These are phyloP conservation scores for Zaprionus vittiger DNA, from an alignment of 1,140 invertebrate species.

Conservation along the genomic window DNA sequence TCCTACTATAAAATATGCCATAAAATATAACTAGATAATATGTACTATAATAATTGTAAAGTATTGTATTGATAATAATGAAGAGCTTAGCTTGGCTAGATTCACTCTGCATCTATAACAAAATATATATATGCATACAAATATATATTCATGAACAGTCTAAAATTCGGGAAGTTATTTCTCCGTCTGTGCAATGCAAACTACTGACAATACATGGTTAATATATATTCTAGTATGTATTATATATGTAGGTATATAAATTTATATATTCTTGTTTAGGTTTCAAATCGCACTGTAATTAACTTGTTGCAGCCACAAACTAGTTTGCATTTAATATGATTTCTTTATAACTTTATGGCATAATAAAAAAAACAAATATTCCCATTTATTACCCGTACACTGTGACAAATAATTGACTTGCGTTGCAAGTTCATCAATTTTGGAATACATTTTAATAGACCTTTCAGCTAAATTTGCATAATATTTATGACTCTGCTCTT, in stretches of 20 bases:
- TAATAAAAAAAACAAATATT: too few species aligned
- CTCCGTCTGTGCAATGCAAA: too few species aligned
- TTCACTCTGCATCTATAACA: too few species aligned
- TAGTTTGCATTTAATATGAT: not conserved
- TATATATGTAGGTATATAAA: too few species aligned
- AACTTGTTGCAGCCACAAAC: not conserved
- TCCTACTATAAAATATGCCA: not conserved
- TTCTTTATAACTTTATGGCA: not conserved
- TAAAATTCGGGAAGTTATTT: too few species aligned
- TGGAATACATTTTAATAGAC: not conserved
- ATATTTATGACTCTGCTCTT: not conserved
- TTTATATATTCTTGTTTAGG: not conserved
- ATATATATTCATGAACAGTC: too few species aligned
- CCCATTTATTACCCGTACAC: not conserved
- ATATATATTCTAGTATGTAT: too few species aligned
- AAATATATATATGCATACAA: too few species aligned
- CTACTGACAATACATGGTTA: too few species aligned
- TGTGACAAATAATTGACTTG: not conserved
- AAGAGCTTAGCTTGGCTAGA: too few species aligned
- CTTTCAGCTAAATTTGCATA: not conserved
- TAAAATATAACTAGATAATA: not conserved
- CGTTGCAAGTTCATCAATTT: conserved; percentile 3
- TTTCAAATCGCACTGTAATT: not conserved
- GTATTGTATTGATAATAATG: too few species aligned
- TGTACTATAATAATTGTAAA: not conserved